phyloP scores from a whole-genome alignment of 2,888 invertebrate genomes.

The Acheta domesticus region DNA sequence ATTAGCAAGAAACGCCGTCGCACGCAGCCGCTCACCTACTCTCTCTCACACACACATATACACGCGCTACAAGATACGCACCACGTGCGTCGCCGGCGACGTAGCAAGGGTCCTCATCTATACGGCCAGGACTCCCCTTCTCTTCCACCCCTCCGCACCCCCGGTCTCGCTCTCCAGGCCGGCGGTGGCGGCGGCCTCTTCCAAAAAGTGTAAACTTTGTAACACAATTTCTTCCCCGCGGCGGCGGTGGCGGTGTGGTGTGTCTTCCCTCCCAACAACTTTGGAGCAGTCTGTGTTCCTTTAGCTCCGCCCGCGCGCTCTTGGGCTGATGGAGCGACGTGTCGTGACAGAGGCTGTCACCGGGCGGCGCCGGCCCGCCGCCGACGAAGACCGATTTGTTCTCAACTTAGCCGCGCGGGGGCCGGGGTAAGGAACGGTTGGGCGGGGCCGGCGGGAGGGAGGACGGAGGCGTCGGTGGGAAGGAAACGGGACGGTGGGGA shows the following conservation, averaged over 20 bases:
- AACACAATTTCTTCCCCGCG: slow-evolving; percentile 33
- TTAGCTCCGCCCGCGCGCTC: slow-evolving; percentile 19
- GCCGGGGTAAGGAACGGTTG: not conserved
- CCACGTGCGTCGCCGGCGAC: slow-evolving; percentile 1
- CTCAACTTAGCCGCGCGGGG: slow-evolving; percentile 18
- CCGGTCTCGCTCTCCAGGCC: not conserved
- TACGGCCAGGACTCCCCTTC: not conserved
- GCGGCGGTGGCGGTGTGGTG: slow-evolving; percentile 20
- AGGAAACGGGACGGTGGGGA: not conserved
- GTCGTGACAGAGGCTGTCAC: slow-evolving; percentile 18
- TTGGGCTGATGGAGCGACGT: slow-evolving; percentile 19
- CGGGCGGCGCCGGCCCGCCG: slow-evolving; percentile 21
- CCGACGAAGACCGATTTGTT: slow-evolving; percentile 38
- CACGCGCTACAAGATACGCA: not conserved
- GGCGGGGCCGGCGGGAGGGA: no score
- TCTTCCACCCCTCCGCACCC: not conserved
- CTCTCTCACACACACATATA: not conserved
- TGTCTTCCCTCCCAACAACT: slow-evolving; percentile 31
- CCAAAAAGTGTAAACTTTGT: slow-evolving; percentile 28
- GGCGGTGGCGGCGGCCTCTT: not conserved
- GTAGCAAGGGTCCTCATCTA: not conserved
- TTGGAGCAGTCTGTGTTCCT: slow-evolving; percentile 18
- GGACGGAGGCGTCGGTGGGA: no score
- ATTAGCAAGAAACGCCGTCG: not conserved
- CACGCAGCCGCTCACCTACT: not conserved